Base-by-base conservation (phyloP, 2,888 invertebrate genomes). In the Meliscaeva auricollis region DNA sequence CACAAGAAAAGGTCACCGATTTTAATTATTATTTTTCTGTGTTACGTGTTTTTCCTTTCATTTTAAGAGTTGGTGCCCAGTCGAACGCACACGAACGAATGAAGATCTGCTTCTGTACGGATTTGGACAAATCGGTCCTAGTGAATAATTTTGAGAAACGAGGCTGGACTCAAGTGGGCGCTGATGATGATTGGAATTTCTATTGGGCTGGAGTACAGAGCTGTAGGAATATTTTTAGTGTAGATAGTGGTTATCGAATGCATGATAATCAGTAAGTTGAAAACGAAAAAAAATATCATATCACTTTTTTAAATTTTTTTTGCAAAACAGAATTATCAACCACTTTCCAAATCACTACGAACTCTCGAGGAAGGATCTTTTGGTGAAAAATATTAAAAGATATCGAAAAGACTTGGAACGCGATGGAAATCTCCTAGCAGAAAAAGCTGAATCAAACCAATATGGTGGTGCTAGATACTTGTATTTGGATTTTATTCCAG, bases 271-370 rank as follows among this genome's bases (percentile, higher is more conserved):
- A 98, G 96, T 96, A 92, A 93, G 94, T 77, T n/a, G n/a, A 58
- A 8, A 38, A 38, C 3, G n/a, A n/a, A n/a, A n/a, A n/a, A 26
- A n/a, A 38, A 15, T 3, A 22, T 20, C 13, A 3, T 11, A 3
- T n/a, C 3, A 2, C 7, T 4, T 22, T 5, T 8, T 11, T 50
- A n/a, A 13, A 20, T 64, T 26, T 26, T 38, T 38, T 13, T 38
- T 38, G 9, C 20, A 11, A 89, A 90, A 66, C 88, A 96, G 96
- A 93, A 94, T 97, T 73, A 97, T 98, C 87, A 98, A 98, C 93
- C 98, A 99, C 91, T 99, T 98, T 91, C 98, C 98, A 0, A 99
- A 98, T 92, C 98, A 98, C 91, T 97, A 98, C 90, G 98, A 99
- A 91, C 93, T 99, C 70, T 98, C 98, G 0, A 94, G 99, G 13